Evolutionary conservation across 2,797 vertebrate species (phyloP), one percentile per base, ranked within the genome.

Genomic region (Clamator glandarius): DNA sequence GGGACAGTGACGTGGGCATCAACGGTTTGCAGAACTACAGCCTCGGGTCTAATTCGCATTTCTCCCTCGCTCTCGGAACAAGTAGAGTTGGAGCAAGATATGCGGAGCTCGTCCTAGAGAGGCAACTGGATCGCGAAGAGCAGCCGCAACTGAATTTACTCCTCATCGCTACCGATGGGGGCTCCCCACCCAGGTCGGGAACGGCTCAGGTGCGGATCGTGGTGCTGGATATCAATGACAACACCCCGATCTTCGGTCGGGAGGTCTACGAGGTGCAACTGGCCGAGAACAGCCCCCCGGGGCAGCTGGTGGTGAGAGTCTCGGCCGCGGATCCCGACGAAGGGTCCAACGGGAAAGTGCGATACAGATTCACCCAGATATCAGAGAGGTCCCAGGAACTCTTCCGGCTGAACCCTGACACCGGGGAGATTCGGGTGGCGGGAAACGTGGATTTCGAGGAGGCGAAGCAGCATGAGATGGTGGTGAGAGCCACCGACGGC

Each of bases 211-310:
- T 99, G 82, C 98, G 97, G 41, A 93, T 99, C n/a, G 96, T 98
- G 18, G 97, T 99, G 23, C 2, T 99, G 69, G 99, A 99, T 93
- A 96, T 95, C 41, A 99, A 99, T 89, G 99, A 99, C 96, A 99
- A 99, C 2, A 95, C 94, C 2, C 99, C 99, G 0, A 96, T 95
- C 7, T 99, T 99, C 87, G 93, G 97, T 77, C 96, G 95, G 69
- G 98, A 98, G 1, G 87, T 97, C 8, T 99, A 99, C 89, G 98
- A 99, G 97, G 98, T 98, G 2, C 98, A 97, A 76, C 76, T 99
- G 57, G 97, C 89, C 5, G 99, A 99, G 96, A 99, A 99, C 95
- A 98, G 98, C 29, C 98, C 98, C 11, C 84, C 86, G 63, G 98
- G 97, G 7, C 97, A 97, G 6, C 95, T 98, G 69, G 97, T 99